phyloP scores from a whole-genome alignment of 2,113 vertebrate species.

The Panthera uncia region DNA sequence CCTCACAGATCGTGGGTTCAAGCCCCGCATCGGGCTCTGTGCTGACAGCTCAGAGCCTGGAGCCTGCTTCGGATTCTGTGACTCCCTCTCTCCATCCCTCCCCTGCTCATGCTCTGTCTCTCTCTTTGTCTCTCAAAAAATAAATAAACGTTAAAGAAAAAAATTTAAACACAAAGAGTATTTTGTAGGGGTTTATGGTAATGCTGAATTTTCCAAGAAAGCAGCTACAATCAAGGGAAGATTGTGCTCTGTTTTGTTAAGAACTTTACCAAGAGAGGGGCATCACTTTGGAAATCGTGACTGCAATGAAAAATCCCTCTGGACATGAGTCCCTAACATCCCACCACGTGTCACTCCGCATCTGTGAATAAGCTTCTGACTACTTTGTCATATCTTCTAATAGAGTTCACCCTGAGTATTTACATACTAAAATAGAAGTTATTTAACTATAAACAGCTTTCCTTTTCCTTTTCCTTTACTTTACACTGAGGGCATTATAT shows the following conservation, averaged over 20 bases:
- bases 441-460: background rate
- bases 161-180: background rate
- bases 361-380: background rate
- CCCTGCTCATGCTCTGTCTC: too few species aligned
- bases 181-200: background rate
- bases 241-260: background rate
- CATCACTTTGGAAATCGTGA: background rate
- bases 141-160: too few species aligned
- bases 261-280: background rate
- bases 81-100: too few species aligned
- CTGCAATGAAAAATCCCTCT: background rate
- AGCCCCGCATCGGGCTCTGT: too few species aligned
- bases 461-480: background rate
- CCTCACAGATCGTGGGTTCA: too few species aligned
- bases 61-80: too few species aligned
- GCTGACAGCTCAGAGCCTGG: too few species aligned
- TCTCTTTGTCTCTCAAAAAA: too few species aligned
- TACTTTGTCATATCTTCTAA: background rate
- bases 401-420: background rate
- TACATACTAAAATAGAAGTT: background rate
- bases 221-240: background rate
- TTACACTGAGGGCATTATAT: background rate
- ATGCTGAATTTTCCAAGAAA: background rate
- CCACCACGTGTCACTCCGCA: background rate
- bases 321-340: background rate